Conservation (phyloP, 2,888 invertebrate species). For the Eupeodes latifasciatus region DNA sequence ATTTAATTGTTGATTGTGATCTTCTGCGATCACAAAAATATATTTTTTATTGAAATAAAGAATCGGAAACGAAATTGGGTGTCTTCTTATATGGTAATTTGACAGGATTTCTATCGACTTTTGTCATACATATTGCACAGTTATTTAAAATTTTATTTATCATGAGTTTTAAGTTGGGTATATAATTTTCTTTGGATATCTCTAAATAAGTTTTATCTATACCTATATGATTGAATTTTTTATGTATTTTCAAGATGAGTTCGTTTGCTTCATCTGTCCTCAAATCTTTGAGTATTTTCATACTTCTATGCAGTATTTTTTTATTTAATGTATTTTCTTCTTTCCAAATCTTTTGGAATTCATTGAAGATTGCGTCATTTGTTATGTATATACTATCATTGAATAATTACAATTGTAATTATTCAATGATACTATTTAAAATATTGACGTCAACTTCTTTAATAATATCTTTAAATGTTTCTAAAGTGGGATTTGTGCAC, state of each 20-base stretch:
- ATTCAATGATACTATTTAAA: too few relatives aligned
- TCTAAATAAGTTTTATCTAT: constrained; percentile 13
- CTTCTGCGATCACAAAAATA: too few relatives aligned
- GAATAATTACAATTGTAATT: too few relatives aligned
- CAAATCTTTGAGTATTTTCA: constrained; percentile 10
- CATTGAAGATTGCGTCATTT: background rate
- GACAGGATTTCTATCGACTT: too few relatives aligned
- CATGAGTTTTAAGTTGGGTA: background rate
- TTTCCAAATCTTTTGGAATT: constrained; percentile 8
- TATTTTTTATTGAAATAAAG: too few relatives aligned
- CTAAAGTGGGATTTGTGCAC: too few relatives aligned
- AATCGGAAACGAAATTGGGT: too few relatives aligned
- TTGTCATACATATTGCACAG: too few relatives aligned
- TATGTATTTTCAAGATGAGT: constrained; percentile 19
- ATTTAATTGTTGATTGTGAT: too few relatives aligned
- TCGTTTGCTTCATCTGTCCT: constrained; percentile 11
- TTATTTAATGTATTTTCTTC: constrained; percentile 7
- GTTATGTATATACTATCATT: background rate
- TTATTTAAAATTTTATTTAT: constrained; percentile 3
- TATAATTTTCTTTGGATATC: background rate
- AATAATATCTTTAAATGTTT: background rate
- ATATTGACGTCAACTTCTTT: background rate
- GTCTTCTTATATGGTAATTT: too few relatives aligned
- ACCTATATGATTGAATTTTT: constrained; percentile 13
- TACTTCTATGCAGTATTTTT: constrained; percentile 9